Conservation (phyloP, 1,140 invertebrate species). For the Musca vetustissima region DNA sequence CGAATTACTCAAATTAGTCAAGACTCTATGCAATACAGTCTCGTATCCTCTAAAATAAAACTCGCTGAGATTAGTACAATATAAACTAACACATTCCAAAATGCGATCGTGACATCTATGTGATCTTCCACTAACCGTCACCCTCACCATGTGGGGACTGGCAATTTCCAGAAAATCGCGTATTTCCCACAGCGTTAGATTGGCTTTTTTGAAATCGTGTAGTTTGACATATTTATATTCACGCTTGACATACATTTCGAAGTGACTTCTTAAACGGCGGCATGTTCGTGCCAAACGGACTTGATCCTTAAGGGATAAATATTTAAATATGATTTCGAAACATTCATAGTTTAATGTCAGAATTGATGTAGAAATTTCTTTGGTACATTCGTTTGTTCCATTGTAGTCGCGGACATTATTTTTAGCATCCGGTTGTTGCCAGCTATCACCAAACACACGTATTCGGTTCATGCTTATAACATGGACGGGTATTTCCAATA, state of each 20-base stretch:
- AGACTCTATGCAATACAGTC: slow-evolving; percentile 20
- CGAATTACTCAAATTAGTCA: too few relatives aligned
- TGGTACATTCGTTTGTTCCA: too few relatives aligned
- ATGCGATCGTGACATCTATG: slow-evolving; percentile 34
- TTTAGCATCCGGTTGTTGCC: slow-evolving; percentile 40
- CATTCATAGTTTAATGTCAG: slow-evolving; percentile 29
- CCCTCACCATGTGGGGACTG: slow-evolving; percentile 27
- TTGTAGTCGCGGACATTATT: neutral
- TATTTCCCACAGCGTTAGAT: slow-evolving; percentile 40
- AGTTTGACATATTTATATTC: neutral
- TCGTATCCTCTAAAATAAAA: neutral
- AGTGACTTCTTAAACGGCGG: slow-evolving; percentile 3
- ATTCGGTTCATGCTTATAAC: slow-evolving; percentile 19
- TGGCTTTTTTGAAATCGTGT: slow-evolving; percentile 1
- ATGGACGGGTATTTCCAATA: too few relatives aligned
- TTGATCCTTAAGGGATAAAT: neutral
- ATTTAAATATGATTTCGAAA: slow-evolving; percentile 10
- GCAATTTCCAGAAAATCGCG: slow-evolving; percentile 40
- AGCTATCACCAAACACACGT: slow-evolving; percentile 35
- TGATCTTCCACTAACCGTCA: slow-evolving; percentile 26
- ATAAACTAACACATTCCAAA: slow-evolving; percentile 27
- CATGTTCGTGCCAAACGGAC: slow-evolving; percentile 19
- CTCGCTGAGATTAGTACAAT: slow-evolving; percentile 32
- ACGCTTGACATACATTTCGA: neutral
- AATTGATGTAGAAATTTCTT: too few relatives aligned